Evolutionary conservation across 2,888 invertebrate genomes (phyloP).

Genomic region (Scaptomyza caliginosa): DNA sequence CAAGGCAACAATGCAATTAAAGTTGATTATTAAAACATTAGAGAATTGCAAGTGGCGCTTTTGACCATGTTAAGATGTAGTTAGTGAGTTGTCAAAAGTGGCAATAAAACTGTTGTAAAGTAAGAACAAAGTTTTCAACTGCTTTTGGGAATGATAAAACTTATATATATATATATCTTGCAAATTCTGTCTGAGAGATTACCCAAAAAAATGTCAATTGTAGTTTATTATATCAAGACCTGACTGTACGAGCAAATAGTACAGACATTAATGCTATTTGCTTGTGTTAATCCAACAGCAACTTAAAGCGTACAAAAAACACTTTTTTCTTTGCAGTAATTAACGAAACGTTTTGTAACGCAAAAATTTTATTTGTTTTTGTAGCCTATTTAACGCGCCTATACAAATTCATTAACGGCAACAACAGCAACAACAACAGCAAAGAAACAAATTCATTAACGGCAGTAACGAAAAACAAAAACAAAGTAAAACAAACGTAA

Average conservation of each 20-base stretch:
- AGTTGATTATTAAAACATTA: conserved; percentile 54
- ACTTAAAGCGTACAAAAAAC: neutral
- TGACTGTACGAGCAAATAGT: neutral
- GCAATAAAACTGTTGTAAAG: too few species aligned
- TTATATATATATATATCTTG: too few species aligned
- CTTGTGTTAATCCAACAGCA: neutral
- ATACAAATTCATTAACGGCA: conserved; percentile 46
- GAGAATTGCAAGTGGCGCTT: conserved; percentile 40
- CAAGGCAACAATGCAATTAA: conserved; percentile 18
- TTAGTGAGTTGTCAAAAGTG: neutral
- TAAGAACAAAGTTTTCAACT: too few species aligned
- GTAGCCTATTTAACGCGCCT: conserved; percentile 19
- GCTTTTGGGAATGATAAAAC: too few species aligned
- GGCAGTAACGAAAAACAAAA: neutral
- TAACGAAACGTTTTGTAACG: conserved; percentile 12
- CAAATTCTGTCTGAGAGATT: too few species aligned
- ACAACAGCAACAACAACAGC: neutral
- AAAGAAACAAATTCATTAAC: conserved; percentile 43
- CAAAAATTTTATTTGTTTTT: conserved; percentile 32
- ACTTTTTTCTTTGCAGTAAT: neutral
- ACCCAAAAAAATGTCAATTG: too few species aligned
- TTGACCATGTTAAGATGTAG: conserved; percentile 21
- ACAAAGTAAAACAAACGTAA: neutral
- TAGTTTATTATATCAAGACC: neutral
- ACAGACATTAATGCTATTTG: neutral